Base-by-base conservation (phyloP, 2,888 invertebrate species). In the Euspilapteryx auroguttella region DNA sequence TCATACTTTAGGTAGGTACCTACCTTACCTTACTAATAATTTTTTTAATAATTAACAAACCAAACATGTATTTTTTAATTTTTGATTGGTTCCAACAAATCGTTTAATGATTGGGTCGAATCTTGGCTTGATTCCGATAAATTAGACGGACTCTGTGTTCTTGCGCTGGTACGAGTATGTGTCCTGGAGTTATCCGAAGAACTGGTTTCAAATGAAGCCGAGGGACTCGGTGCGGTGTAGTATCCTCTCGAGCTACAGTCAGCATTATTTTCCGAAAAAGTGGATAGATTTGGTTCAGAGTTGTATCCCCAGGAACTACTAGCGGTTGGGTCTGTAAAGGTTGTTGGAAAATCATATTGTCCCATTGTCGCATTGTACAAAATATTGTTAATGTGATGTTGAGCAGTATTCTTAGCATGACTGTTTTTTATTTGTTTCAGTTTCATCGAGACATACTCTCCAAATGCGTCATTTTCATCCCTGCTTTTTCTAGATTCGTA, bases 181-280 rank as follows among this genome's bases (percentile, higher is more conserved):
- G 27, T 32, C 27, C 34, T 34, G 32, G 31, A 30, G 29, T 12
- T 34, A 34, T 32, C 35, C 35, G 17, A 36, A 34, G 36, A 21
- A 34, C 32, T 36, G 32, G 34, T 35, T 35, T 35, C 32, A 21
- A 20, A 32, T 32, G 13, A 32, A 32, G 25, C 32, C 14, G 21
- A 37, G 35, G 37, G 37, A 35, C 33, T 37, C 32, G 35, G 32
- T 38, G 35, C 35, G 32, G 36, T 37, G 35, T 37, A 36, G 38
- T 38, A 39, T 36, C 35, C 38, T 38, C 34, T 37, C 31, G 35
- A 38, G 37, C 35, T 34, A 35, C 38, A 35, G 38, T 5, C 38
- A 38, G 38, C 38, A 38, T 34, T 33, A 37, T 34, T 37, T 34
- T 34, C 33, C 32, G 33, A 34, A 34, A 34, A 37, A 34, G 33